phyloP scores from a whole-genome alignment of 2,888 invertebrate genomes.

The Conops quadrifasciatus region DNA sequence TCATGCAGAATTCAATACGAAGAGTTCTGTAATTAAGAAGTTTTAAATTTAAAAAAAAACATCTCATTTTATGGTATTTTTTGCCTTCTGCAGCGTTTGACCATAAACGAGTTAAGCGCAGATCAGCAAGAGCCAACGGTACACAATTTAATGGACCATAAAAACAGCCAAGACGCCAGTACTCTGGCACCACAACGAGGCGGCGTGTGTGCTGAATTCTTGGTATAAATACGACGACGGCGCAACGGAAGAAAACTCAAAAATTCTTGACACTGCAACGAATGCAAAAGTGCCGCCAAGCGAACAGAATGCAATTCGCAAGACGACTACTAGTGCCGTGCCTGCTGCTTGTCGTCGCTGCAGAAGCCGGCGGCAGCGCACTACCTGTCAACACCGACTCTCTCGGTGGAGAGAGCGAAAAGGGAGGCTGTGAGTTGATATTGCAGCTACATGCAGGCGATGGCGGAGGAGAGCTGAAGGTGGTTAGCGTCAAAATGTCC shows the following conservation, averaged over 20 bases:
- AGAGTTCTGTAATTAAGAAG: no score
- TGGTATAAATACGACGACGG: slow-evolving; percentile 20
- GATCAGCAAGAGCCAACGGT: slow-evolving; percentile 4
- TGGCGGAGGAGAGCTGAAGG: neutral
- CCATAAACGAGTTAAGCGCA: neutral
- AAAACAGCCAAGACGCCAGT: neutral
- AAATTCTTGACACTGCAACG: neutral
- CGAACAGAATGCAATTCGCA: neutral
- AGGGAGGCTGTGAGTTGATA: slow-evolving; percentile 5
- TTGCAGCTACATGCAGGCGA: neutral
- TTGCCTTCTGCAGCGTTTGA: neutral
- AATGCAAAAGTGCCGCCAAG: slow-evolving; percentile 1
- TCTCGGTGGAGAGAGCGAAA: neutral
- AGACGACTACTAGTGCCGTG: neutral
- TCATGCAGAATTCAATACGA: no score
- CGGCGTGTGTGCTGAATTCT: neutral
- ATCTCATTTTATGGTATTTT: neutral
- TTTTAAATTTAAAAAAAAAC: no score
- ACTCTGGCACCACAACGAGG: no score
- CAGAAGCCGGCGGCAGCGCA: no score
- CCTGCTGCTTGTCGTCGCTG: no score
- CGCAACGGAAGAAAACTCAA: slow-evolving; percentile 1
- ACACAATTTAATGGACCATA: slow-evolving; percentile 7
- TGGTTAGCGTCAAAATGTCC: slow-evolving; percentile 8
- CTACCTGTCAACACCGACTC: neutral